These are phyloP conservation scores for Blennius ocellaris DNA, from an alignment of 2,113 vertebrate genomes.

Conservation along the genomic window DNA sequence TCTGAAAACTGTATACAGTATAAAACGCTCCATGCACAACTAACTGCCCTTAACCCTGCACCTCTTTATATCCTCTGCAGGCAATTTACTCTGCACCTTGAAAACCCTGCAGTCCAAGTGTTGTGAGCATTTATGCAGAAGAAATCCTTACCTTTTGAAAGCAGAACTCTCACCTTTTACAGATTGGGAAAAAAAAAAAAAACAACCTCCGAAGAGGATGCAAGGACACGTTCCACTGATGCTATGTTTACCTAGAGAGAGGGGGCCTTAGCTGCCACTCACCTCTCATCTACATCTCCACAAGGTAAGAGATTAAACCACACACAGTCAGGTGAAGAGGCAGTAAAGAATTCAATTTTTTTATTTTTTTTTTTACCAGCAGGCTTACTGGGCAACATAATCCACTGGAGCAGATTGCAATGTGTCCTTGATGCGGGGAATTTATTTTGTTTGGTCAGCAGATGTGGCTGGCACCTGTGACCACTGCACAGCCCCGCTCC, in stretches of 20 bases:
- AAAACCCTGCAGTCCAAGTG: conserved; percentile 24
- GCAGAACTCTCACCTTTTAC: neutral
- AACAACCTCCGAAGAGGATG: neutral
- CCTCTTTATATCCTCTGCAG: conserved; percentile 11
- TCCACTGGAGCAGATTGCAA: conserved; percentile 1
- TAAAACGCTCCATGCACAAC: conserved; percentile 21
- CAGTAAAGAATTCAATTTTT: conserved; percentile 27
- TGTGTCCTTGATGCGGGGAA: conserved; percentile 63
- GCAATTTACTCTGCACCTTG: conserved; percentile 26
- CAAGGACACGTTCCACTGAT: neutral
- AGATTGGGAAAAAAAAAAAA: neutral
- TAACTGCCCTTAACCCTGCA: conserved; percentile 22
- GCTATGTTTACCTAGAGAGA: neutral
- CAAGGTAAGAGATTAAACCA: conserved; percentile 33
- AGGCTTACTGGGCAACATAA: conserved; percentile 27
- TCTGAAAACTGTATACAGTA: conserved; percentile 12
- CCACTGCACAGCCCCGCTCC: conserved; percentile 15
- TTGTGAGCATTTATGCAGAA: conserved; percentile 5
- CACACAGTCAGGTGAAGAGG: conserved; percentile 25
- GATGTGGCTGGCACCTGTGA: conserved; percentile 41
- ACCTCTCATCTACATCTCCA: conserved; percentile 8
- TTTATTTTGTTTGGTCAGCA: conserved; percentile 63
- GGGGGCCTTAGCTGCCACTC: conserved; percentile 15
- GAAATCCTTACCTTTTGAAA: neutral
- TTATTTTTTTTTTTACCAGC: neutral